Percentiles rank a stretch among this genome's conserved stretches.
These are phyloP conservation scores for Tachysurus fulvidraco DNA, from an alignment of 2,113 vertebrate genomes.

Conservation along the genomic window DNA sequence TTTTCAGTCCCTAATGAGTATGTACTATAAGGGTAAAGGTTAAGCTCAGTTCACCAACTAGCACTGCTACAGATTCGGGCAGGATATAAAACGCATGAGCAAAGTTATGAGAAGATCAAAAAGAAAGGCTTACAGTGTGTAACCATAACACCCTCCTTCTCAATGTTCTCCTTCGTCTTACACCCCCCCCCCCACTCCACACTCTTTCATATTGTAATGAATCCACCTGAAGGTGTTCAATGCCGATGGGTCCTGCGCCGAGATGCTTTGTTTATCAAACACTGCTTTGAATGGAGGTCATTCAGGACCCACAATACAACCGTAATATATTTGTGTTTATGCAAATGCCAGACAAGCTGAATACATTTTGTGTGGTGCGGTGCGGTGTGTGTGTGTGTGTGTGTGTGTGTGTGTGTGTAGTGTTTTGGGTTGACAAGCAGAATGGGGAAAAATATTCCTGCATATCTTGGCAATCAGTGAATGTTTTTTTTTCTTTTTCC, in stretches of 20 bases:
- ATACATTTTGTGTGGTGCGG: neutral
- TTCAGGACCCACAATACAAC: constrained; percentile 25
- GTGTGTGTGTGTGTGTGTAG: neutral
- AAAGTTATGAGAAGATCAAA: constrained; percentile 26
- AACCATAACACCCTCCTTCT: constrained; percentile 32
- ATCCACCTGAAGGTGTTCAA: constrained; percentile 18
- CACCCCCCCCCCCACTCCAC: neutral
- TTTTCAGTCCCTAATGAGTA: constrained; percentile 17
- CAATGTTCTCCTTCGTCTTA: neutral
- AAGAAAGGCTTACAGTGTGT: constrained; percentile 39
- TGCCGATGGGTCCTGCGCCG: neutral
- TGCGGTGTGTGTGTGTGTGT: no score
- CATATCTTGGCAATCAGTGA: neutral
- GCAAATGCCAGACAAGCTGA: constrained; percentile 29
- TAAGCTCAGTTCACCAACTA: constrained; percentile 12
- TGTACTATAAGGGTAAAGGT: neutral
- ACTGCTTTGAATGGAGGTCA: constrained; percentile 17
- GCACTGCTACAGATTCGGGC: neutral
- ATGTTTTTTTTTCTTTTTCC: neutral
- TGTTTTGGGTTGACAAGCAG: neutral
- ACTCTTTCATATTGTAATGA: constrained; percentile 34
- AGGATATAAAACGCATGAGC: constrained; percentile 51
- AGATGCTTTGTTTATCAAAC: constrained; percentile 25
- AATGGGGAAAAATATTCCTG: neutral
- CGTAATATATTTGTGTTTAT: constrained; percentile 44